Evolutionary conservation across 2,888 invertebrate species (phyloP).

Genomic region (Agonum fuliginosum): DNA sequence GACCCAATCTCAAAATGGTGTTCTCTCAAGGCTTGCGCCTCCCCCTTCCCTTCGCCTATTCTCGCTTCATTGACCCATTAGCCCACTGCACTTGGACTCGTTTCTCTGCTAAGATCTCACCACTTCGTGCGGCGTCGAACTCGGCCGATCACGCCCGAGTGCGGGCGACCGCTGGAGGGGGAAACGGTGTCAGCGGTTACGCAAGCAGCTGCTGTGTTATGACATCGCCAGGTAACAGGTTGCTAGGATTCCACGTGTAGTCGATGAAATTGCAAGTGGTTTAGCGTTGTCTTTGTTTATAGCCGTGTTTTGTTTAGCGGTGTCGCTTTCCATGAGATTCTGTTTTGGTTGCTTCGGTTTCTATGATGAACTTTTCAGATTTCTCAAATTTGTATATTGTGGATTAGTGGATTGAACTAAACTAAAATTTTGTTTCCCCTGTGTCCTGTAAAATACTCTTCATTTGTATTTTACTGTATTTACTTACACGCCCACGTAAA

Average conservation of each 20-base stretch:
- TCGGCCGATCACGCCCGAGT: slow-evolving; percentile 29
- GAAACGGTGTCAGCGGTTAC: slow-evolving; percentile 47
- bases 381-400: no score
- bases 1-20: slow-evolving; percentile 1
- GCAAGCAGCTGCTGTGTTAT: slow-evolving; percentile 47
- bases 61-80: slow-evolving; percentile 65
- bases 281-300: neutral
- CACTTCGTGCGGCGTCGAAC: neutral
- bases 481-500: no score
- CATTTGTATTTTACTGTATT: no score
- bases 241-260: slow-evolving; percentile 46
- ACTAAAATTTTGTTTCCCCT: no score
- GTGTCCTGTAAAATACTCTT: neutral
- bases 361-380: neutral
- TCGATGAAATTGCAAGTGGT: slow-evolving; percentile 56
- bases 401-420: no score
- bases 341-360: neutral
- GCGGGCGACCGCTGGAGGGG: neutral
- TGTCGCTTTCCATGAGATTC: neutral
- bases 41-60: slow-evolving; percentile 14
- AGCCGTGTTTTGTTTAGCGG: neutral
- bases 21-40: neutral
- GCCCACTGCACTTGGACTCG: slow-evolving; percentile 66
- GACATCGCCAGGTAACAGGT: slow-evolving; percentile 55
- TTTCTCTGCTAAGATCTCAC: slow-evolving; percentile 39